Base-by-base conservation (phyloP, 2,113 vertebrate genomes). In the Pedionomus torquatus region DNA sequence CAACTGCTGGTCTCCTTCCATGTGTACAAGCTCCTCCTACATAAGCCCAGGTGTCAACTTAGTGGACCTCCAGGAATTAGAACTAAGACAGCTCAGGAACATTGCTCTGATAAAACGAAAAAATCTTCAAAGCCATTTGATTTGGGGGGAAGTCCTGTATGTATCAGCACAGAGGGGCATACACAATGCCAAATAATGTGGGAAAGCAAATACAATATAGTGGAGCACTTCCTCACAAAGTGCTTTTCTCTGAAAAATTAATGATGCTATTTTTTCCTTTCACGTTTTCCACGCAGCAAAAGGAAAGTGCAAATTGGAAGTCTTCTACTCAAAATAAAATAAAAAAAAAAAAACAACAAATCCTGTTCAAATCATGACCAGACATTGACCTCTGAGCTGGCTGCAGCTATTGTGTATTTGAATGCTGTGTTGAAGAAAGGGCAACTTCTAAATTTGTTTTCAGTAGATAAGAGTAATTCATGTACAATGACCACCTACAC, bases 361-460 rank as follows among this genome's bases (percentile, higher is more conserved):
- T n/a, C n/a, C 12, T 3, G 8, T 85, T 97, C 57, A 87, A 79
- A 57, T 52, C 70, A 11, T 92, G 92, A 93, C 95, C 95, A 96
- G 96, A 95, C 70, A 17, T 28, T 76, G 95, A 97, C 95, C 95
- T 89, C 57, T 25, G 57, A 86, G 89, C 5, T 91, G 77, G 90
- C 77, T 65, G 44, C 26, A 81, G 74, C 92, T 87, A 97, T 91
- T 97, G 94, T 95, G 94, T 35, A 44, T 48, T 76, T 93, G 86
- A 95, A 96, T 87, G 83, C 28, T 49, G 70, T 83, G 68, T 89
- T 94, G 48, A 94, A 91, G 87, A 95, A 97, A 93, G 80, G 89
- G 80, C 83, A 96, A 90, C 69, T 93, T 90, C 94, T 92, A 95
- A 90, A 93, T 92, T 97, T 95, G 90, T 93, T 96, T 93, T 79